Evolutionary conservation across 2,113 vertebrate species (phyloP).

Genomic region (Hemicordylus capensis): DNA sequence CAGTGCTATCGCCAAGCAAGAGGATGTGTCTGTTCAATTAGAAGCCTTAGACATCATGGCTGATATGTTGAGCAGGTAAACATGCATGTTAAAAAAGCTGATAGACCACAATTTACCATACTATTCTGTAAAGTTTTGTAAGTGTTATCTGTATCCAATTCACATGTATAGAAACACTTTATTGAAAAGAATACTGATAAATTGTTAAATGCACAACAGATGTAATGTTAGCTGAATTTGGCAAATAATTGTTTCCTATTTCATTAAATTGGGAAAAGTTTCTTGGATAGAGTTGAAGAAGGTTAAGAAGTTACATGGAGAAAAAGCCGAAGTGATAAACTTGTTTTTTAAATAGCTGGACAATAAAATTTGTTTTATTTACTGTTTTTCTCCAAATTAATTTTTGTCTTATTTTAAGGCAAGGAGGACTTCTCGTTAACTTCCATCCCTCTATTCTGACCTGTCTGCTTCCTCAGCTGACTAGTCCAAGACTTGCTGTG

Average conservation of each 20-base stretch:
- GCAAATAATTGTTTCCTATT: not conserved
- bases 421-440: conserved; percentile 97
- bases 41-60: conserved; percentile 99
- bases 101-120: conserved; percentile 6
- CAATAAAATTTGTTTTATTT: conserved; percentile 29
- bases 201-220: not conserved
- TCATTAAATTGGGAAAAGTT: not conserved
- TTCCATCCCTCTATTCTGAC: conserved; percentile 99
- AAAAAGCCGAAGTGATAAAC: not conserved
- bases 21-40: conserved; percentile 96
- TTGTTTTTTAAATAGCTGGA: conserved; percentile 36
- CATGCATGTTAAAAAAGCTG: not conserved
- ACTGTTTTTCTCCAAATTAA: conserved; percentile 68
- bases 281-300: not conserved
- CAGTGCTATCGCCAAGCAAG: conserved; percentile 98
- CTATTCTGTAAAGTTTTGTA: not conserved
- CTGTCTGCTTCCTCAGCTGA: conserved; percentile 98
- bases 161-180: not conserved
- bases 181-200: not conserved
- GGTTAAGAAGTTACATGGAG: not conserved
- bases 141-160: conserved; percentile 6
- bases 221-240: not conserved
- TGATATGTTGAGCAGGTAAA: conserved; percentile 97
- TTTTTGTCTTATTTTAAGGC: conserved; percentile 84
- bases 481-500: conserved; percentile 96